Conservation (phyloP, 2,113 vertebrate genomes). For the Cathartes aura region DNA sequence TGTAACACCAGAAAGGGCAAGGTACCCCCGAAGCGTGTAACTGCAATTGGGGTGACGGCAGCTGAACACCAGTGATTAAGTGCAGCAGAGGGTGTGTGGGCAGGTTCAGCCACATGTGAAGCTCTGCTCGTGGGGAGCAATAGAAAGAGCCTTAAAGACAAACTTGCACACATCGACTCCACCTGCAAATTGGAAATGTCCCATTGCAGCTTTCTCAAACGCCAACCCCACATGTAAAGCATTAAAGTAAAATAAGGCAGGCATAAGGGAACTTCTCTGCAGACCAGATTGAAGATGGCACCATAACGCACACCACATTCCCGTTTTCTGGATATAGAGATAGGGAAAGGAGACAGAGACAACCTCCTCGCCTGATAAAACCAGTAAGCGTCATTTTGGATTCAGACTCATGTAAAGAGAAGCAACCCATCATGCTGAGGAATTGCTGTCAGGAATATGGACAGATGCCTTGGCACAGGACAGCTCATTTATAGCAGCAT, state of each 20-base stretch:
- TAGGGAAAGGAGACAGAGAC: not conserved
- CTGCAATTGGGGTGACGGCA: fast-evolving
- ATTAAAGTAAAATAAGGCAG: not conserved
- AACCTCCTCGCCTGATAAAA: not conserved
- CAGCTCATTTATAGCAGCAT: not conserved
- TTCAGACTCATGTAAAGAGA: not conserved
- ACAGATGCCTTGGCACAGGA: not conserved
- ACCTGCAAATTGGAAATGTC: not conserved
- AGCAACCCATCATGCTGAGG: not conserved
- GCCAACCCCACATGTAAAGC: fast-evolving
- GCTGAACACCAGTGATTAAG: fast-evolving
- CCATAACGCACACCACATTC: fast-evolving
- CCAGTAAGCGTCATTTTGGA: not conserved
- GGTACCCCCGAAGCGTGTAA: fast-evolving
- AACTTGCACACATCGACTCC: not conserved
- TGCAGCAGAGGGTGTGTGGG: not conserved
- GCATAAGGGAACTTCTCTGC: not conserved
- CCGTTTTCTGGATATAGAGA: not conserved
- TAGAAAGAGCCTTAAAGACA: not conserved
- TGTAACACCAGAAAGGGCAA: not conserved
- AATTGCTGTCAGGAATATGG: not conserved
- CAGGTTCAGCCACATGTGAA: not conserved
- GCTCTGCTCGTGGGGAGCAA: not conserved
- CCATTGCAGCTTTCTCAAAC: not conserved
- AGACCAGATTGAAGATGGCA: not conserved